Evolutionary conservation across 2,797 vertebrate species (phyloP).

Genomic region (Syndactyla subalaris): DNA sequence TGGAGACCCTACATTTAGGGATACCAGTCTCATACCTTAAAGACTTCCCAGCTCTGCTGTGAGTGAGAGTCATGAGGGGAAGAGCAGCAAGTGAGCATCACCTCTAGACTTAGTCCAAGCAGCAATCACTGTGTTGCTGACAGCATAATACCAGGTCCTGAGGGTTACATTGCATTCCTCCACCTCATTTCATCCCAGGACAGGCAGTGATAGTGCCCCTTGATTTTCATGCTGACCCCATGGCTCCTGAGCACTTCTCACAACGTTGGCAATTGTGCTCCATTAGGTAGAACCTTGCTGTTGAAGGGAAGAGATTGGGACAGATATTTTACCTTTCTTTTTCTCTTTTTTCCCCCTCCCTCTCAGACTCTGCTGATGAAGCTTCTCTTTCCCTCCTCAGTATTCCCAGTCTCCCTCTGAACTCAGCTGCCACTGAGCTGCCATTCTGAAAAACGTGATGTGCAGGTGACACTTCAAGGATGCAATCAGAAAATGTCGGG

Average conservation of each 20-base stretch:
- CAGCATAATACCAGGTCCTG: not conserved
- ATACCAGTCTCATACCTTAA: not conserved
- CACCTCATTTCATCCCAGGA: not conserved
- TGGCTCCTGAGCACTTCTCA: not conserved
- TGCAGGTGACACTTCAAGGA: conserved; percentile 34
- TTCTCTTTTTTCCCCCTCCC: not conserved
- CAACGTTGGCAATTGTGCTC: not conserved
- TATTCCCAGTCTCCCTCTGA: not conserved
- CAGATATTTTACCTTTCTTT: not conserved
- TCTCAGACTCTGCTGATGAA: not conserved
- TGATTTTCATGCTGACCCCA: not conserved
- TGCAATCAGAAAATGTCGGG: not conserved
- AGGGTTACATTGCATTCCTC: not conserved
- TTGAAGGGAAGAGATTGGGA: not conserved
- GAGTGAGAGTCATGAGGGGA: not conserved
- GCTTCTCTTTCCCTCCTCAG: not conserved
- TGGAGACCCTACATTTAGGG: not conserved
- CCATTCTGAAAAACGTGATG: not conserved
- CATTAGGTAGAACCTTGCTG: not conserved
- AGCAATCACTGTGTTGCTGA: not conserved
- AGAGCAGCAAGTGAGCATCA: not conserved
- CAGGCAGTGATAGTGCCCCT: not conserved
- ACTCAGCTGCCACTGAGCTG: not conserved
- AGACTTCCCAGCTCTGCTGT: not conserved
- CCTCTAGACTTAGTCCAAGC: not conserved